These are phyloP conservation scores for Zaprionus lachaisei DNA, from an alignment of 1,140 invertebrate genomes.

Conservation along the genomic window DNA sequence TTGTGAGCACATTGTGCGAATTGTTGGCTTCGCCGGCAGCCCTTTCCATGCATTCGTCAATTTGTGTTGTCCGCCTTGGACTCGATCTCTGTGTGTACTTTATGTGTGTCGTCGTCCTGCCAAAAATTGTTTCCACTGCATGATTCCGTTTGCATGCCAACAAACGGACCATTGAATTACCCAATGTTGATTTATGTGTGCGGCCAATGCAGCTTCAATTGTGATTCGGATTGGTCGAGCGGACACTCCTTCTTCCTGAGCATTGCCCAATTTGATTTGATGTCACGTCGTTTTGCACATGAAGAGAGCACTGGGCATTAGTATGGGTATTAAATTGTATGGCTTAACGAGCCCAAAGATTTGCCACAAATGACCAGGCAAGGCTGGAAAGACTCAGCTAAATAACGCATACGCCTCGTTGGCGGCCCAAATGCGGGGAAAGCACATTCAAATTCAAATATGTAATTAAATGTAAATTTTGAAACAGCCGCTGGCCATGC, in stretches of 20 bases:
- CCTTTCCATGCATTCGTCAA: conserved; percentile 60
- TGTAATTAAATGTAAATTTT: conserved; percentile 81
- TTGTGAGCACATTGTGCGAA: conserved; percentile 21
- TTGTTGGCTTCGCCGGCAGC: conserved; percentile 35
- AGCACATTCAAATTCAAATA: conserved; percentile 61
- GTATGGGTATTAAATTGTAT: conserved; percentile 55
- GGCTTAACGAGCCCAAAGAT: conserved; percentile 63
- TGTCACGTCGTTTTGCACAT: conserved; percentile 55
- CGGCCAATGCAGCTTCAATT: conserved; percentile 64
- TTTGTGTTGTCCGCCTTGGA: conserved; percentile 29
- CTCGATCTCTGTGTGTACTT: neutral
- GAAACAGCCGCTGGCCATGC: conserved; percentile 34
- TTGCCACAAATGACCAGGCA: conserved; percentile 56
- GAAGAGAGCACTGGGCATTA: conserved; percentile 41
- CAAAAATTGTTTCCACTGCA: conserved; percentile 69
- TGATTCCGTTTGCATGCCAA: conserved; percentile 52
- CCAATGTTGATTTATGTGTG: conserved; percentile 74
- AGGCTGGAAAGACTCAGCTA: conserved; percentile 10
- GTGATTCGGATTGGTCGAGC: conserved; percentile 44
- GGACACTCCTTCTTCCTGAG: neutral
- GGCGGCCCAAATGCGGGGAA: conserved; percentile 30
- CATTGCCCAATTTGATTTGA: conserved; percentile 39
- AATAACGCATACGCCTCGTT: conserved; percentile 61
- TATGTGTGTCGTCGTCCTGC: conserved; percentile 19
- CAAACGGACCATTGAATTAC: conserved; percentile 45